phyloP scores from a whole-genome alignment of 2,113 vertebrate species.

The Leptobrachium ailaonicum region DNA sequence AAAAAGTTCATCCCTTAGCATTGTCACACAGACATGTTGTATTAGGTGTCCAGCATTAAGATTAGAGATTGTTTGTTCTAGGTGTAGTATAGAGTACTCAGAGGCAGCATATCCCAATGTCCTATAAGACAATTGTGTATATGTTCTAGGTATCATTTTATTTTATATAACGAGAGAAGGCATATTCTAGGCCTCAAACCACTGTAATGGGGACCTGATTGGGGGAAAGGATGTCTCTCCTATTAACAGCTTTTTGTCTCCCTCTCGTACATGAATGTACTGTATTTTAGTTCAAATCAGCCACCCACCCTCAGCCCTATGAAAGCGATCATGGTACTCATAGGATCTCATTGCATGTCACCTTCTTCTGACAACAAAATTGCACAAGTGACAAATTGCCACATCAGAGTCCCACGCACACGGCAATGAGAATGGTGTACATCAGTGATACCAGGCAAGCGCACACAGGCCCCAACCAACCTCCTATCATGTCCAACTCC shows the following conservation, averaged over 20 bases:
- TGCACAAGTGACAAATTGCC: conserved; percentile 27
- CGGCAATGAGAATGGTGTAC: conserved; percentile 1
- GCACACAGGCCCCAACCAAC: not conserved
- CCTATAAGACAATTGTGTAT: no score
- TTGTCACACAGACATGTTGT: no score
- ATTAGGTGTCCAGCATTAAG: no score
- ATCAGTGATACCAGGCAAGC: not conserved
- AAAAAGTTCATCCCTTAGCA: no score
- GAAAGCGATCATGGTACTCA: not conserved
- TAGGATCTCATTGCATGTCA: conserved; percentile 21
- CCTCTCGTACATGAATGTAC: conserved; percentile 3
- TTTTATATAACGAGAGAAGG: no score
- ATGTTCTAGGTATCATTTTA: no score
- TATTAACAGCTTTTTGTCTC: conserved; percentile 20
- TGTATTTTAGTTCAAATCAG: conserved; percentile 4
- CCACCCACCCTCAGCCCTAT: conserved; percentile 17
- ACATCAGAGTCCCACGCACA: conserved; percentile 31
- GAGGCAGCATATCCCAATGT: no score
- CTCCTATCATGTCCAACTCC: not conserved
- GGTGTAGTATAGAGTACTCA: no score
- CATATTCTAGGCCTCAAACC: no score
- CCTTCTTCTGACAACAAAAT: conserved; percentile 19
- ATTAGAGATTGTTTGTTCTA: no score
- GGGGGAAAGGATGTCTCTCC: not conserved
- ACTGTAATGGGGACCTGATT: no score